phyloP scores from a whole-genome alignment of 2,113 vertebrate species.

The Pachycephala philippinensis region DNA sequence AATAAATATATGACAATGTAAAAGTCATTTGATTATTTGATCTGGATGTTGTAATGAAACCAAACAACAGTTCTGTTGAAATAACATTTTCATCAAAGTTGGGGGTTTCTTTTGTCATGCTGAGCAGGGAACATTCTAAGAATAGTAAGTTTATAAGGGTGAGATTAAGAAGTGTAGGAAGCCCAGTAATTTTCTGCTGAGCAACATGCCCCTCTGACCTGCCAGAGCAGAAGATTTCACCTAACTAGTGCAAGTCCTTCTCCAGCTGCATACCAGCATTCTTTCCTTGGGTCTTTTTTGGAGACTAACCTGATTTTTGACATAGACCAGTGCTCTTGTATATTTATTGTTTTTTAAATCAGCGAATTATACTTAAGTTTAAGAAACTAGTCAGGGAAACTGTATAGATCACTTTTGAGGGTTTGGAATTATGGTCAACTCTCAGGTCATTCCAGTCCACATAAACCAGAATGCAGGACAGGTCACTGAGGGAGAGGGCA shows the following conservation, averaged over 20 bases:
- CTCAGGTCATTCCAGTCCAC: background rate
- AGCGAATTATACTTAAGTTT: background rate
- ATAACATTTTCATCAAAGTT: background rate
- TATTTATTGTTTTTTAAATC: background rate
- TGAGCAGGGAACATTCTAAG: background rate
- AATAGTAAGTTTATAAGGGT: background rate
- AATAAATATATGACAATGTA: background rate
- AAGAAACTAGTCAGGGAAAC: background rate
- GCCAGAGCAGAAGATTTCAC: background rate
- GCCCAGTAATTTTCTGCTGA: background rate
- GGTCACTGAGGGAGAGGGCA: background rate
- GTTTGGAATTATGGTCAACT: background rate
- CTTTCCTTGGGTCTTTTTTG: background rate
- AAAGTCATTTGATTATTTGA: background rate
- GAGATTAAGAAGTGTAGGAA: background rate
- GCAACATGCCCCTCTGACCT: background rate
- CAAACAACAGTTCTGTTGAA: background rate
- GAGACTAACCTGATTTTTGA: background rate
- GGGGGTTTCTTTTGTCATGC: fast-evolving
- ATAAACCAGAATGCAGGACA: background rate
- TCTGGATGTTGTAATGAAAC: background rate
- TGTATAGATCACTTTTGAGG: background rate
- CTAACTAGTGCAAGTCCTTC: background rate
- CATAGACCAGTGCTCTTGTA: background rate
- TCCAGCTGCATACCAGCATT: background rate